Conservation (phyloP, 2,113 vertebrate genomes). For the Diphyllodes magnificus region DNA sequence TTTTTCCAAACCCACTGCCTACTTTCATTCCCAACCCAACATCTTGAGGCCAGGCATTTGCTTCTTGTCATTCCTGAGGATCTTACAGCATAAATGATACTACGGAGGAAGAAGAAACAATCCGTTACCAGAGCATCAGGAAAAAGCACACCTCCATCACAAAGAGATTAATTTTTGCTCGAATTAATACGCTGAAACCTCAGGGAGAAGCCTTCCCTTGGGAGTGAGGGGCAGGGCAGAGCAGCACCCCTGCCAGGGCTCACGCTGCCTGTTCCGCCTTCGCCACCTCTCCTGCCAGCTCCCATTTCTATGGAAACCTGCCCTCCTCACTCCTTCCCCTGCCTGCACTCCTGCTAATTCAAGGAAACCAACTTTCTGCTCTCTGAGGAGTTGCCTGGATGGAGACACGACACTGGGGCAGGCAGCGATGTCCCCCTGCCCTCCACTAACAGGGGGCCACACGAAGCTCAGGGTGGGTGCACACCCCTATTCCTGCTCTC, state of each 20-base stretch:
- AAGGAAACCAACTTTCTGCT: not conserved
- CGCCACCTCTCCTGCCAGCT: not conserved
- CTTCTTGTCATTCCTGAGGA: not conserved
- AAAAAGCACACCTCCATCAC: not conserved
- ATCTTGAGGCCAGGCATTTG: not conserved
- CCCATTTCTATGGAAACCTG: constrained; percentile 45
- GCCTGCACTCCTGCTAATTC: not conserved
- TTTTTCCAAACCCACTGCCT: not conserved
- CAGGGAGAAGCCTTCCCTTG: not conserved
- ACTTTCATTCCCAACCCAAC: not conserved
- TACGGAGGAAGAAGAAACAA: not conserved
- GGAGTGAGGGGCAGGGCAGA: not conserved
- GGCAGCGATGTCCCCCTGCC: not conserved
- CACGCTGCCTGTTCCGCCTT: not conserved
- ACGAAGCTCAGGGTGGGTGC: not conserved
- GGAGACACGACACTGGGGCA: not conserved
- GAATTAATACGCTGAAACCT: not conserved
- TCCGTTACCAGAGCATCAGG: not conserved
- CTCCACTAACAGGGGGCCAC: fast-evolving
- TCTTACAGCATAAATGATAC: not conserved
- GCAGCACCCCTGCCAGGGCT: not conserved
- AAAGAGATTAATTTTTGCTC: not conserved
- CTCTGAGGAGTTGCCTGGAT: not conserved
- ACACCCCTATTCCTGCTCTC: fast-evolving
- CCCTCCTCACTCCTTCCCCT: not conserved